A percentile compares a stretch with the other conserved stretches of the same genome.
These are phyloP conservation scores for Agrochola litura DNA, from an alignment of 2,888 invertebrate genomes.

Conservation along the genomic window DNA sequence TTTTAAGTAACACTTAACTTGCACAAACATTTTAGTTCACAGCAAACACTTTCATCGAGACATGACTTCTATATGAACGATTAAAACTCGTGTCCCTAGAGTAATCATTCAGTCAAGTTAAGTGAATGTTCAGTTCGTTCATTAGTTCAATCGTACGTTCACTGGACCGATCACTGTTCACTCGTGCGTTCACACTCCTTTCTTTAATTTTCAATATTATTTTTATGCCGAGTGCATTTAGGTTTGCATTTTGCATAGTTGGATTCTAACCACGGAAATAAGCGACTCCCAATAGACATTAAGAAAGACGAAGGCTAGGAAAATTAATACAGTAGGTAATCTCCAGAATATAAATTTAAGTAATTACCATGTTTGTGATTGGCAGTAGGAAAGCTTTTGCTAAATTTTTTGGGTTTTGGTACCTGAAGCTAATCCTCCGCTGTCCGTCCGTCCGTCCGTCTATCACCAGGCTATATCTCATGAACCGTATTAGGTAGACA, in stretches of 20 bases:
- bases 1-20: not conserved
- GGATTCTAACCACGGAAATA: not conserved
- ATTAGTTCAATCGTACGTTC: slow-evolving; percentile 54
- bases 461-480: no score
- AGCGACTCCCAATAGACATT: not conserved
- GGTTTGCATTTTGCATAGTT: not conserved
- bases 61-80: slow-evolving; percentile 41
- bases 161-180: slow-evolving; percentile 44
- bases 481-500: no score
- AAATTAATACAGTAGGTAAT: not conserved
- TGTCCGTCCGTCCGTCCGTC: no score
- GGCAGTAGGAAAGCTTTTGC: not conserved
- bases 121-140: slow-evolving; percentile 52
- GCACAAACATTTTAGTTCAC: slow-evolving; percentile 14
- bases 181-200: slow-evolving; percentile 23
- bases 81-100: slow-evolving; percentile 31
- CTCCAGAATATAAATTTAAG: not conserved
- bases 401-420: no score
- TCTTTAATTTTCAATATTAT: slow-evolving; percentile 31
- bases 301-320: no score
- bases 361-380: not conserved
- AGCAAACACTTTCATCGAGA: slow-evolving; percentile 13
- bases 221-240: slow-evolving; percentile 16
- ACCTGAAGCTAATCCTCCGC: no score
- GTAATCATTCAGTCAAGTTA: slow-evolving; percentile 49